Evolutionary conservation across 2,888 invertebrate species (phyloP).

Genomic region (Toxonevra muliebris): DNA sequence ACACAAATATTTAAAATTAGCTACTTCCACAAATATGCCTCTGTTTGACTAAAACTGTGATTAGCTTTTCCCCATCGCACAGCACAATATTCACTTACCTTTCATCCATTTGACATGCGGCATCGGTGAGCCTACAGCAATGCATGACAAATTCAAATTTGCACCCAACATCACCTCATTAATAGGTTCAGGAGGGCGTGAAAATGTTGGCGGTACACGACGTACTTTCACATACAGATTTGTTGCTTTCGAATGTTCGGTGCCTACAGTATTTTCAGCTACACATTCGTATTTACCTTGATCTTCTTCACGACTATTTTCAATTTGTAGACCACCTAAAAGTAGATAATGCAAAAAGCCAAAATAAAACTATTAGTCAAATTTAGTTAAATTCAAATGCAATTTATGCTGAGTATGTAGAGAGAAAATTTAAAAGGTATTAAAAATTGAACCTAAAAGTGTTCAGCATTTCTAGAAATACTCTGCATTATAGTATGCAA

Average conservation of each 20-base stretch:
- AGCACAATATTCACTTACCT: conserved; percentile 66
- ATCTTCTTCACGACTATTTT: conserved; percentile 88
- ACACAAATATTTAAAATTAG: background rate
- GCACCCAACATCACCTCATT: conserved; percentile 93
- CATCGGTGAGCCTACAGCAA: conserved; percentile 98
- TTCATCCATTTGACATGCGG: conserved; percentile 95
- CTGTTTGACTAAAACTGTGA: no score
- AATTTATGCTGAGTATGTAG: no score
- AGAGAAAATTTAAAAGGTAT: no score
- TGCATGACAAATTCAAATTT: conserved; percentile 92
- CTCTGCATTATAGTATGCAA: no score
- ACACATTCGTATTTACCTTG: conserved; percentile 97
- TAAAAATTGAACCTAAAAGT: no score
- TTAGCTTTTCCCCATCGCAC: no score
- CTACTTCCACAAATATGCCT: background rate
- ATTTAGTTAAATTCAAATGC: no score
- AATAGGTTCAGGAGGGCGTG: conserved; percentile 85
- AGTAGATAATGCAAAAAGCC: conserved; percentile 11
- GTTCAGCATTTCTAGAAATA: no score
- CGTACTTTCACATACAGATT: conserved; percentile 95
- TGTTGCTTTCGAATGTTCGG: conserved; percentile 90
- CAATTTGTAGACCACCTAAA: conserved; percentile 77
- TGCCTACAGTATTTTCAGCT: conserved; percentile 91
- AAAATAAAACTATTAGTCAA: background rate
- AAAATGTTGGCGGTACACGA: conserved; percentile 94